Conservation (phyloP, 2,888 invertebrate species). For the Rutpela maculata region DNA sequence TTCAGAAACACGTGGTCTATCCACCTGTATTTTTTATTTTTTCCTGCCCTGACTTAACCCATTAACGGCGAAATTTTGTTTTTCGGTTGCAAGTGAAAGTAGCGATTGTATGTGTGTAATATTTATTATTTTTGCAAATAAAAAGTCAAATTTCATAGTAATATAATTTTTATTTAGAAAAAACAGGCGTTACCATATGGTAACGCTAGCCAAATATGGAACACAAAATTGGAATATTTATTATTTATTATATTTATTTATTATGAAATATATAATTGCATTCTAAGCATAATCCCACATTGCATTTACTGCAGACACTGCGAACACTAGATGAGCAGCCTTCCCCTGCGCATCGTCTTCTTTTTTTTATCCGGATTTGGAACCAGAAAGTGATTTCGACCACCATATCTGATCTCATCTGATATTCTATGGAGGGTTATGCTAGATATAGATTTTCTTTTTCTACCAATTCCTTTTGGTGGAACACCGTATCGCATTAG, state of each 20-base stretch:
- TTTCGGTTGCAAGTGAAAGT: neutral
- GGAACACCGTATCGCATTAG: slow-evolving; percentile 39
- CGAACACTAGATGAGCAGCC: slow-evolving; percentile 46
- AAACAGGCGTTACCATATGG: slow-evolving; percentile 28
- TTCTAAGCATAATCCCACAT: slow-evolving; percentile 40
- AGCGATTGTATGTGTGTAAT: neutral
- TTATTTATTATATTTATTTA: no score
- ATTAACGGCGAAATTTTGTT: slow-evolving; percentile 25
- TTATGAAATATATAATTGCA: no score
- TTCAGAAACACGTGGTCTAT: no score
- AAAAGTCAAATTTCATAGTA: slow-evolving; percentile 13
- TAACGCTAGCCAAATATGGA: slow-evolving; percentile 25
- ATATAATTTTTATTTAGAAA: slow-evolving; percentile 9
- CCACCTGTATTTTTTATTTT: no score
- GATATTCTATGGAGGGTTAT: slow-evolving; percentile 27
- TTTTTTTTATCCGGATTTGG: slow-evolving; percentile 44
- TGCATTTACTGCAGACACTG: slow-evolving; percentile 48
- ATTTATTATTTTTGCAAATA: neutral
- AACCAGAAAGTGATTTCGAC: slow-evolving; percentile 44
- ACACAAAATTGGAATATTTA: no score
- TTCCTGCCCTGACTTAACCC: no score
- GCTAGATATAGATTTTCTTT: slow-evolving; percentile 16
- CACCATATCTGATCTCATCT: slow-evolving; percentile 47
- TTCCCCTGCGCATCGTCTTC: slow-evolving; percentile 49
- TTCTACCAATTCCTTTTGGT: slow-evolving; percentile 44